Base-by-base conservation (phyloP, 2,797 vertebrate genomes). In the Gobionotothen gibberifrons region DNA sequence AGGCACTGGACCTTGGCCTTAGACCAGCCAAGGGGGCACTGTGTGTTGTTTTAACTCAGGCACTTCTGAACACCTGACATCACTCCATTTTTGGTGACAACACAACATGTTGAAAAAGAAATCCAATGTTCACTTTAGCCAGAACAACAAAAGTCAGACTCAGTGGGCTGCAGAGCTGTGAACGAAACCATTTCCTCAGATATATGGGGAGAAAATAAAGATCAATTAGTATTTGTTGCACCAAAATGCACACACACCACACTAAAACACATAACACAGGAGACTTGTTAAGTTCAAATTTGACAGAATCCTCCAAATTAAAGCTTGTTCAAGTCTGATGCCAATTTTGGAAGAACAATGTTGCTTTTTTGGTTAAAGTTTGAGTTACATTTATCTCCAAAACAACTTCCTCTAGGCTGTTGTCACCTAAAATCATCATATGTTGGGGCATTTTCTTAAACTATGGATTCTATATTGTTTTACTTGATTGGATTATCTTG, bases 1-100 rank as follows among this genome's bases (percentile, higher is more conserved):
- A 72, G 44, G 55, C 57, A 56, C 36, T 6, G 49, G 67, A 73
- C 88, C 85, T 82, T 82, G 85, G 39, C 69, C 74, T 69, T 26
- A 29, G 46, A 66, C 44, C 58, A 29, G 59, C 44, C 22, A 26
- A 13, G 61, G 48, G 3, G 0, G 1, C n/a, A n/a, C 4, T 0
- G 5, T 17, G 63, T 70, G 67, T 57, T 67, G 42, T 61, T 82
- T 51, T 65, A 15, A n/a, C 5, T 7, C 43, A 11, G 32, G n/a
- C 44, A 36, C 6, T 55, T 67, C 13, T 3, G 16, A 39, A 47
- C 64, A 55, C 46, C n/a, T 29, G 70, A 69, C 1, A 9, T 9
- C 32, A 43, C 15, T 74, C 46, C 4, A 60, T 46, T 9, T 49
- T 29, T 13, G 40, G 26, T 47, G 72, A 67, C 47, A 51, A 49